Conservation (phyloP, 2,797 vertebrate genomes). For the Anas bahamensis region DNA sequence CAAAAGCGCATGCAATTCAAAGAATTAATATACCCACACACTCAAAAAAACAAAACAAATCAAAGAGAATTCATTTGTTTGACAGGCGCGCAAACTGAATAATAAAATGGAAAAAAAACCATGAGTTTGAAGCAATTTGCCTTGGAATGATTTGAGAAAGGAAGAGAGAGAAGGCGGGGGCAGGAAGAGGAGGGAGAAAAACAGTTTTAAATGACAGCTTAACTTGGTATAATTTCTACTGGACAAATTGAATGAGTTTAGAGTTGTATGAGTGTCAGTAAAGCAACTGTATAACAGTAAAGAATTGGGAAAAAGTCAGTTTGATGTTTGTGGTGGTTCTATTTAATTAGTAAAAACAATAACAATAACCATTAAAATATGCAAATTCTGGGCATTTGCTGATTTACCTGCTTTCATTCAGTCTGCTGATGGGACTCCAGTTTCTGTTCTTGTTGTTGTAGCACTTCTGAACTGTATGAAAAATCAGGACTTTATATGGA, state of each 20-base stretch:
- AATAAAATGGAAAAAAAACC: neutral
- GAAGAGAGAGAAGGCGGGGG: neutral
- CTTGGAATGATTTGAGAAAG: neutral
- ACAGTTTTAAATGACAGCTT: neutral
- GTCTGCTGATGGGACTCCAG: neutral
- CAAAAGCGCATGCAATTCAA: neutral
- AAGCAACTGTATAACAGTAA: neutral
- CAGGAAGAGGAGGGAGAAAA: neutral
- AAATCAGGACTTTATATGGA: neutral
- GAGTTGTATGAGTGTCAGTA: neutral
- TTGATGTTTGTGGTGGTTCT: neutral
- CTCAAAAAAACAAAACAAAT: neutral
- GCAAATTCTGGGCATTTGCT: neutral
- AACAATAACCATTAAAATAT: neutral
- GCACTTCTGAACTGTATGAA: neutral
- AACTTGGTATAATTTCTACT: neutral
- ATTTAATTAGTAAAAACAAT: neutral
- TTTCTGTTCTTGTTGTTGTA: neutral
- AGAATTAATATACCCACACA: neutral
- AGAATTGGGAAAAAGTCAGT: neutral
- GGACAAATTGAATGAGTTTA: neutral
- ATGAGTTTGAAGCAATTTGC: neutral
- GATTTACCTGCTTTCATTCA: neutral
- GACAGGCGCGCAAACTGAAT: neutral
- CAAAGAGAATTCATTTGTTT: conserved; percentile 21